phyloP scores from a whole-genome alignment of 1,140 invertebrate species.

The Helicoverpa zea region DNA sequence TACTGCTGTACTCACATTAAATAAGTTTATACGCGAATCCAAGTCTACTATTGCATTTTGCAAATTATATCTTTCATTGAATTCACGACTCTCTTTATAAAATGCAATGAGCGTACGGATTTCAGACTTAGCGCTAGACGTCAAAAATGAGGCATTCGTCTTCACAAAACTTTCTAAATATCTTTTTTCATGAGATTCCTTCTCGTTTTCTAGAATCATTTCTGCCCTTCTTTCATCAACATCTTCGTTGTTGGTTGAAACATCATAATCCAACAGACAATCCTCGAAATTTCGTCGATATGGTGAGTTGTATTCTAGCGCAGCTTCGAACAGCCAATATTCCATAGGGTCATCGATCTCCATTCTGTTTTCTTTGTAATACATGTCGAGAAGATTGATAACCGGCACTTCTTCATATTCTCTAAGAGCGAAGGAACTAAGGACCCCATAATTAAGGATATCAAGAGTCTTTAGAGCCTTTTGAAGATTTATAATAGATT shows the following conservation, averaged over 20 bases:
- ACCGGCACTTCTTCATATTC: conserved; percentile 46
- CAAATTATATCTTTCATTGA: neutral
- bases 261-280: conserved; percentile 48
- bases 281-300: conserved; percentile 52
- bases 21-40: conserved; percentile 49
- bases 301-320: conserved; percentile 22
- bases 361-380: conserved; percentile 41
- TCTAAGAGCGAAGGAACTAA: conserved; percentile 55
- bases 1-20: conserved; percentile 49
- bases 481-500: conserved; percentile 54
- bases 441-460: conserved; percentile 59
- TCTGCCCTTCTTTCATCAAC: conserved; percentile 53
- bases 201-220: conserved; percentile 60
- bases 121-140: conserved; percentile 44
- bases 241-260: conserved; percentile 44
- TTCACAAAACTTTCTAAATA: conserved; percentile 5
- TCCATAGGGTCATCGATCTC: too few species aligned
- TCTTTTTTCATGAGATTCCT: conserved; percentile 35
- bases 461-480: conserved; percentile 58
- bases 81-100: conserved; percentile 34
- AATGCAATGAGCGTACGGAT: conserved; percentile 26
- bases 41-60: conserved; percentile 39
- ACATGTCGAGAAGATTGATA: conserved; percentile 39
- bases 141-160: conserved; percentile 55
- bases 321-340: too few species aligned